Percentiles rank a stretch among this genome's conserved stretches.
Conservation (phyloP, 2,797 vertebrate species). For the Esox lucius region DNA sequence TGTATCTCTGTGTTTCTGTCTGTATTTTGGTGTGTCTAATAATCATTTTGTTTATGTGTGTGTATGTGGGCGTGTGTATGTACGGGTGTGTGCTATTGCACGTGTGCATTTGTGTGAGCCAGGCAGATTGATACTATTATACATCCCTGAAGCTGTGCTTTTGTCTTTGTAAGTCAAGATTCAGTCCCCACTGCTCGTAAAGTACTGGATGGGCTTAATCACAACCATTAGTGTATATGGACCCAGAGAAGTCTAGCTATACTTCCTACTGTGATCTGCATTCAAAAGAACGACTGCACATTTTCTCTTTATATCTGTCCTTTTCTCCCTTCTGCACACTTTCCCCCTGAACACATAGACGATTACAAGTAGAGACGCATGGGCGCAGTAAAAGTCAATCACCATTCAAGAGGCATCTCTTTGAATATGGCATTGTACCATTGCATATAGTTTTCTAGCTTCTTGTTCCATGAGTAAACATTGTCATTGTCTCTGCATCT, state of each 20-base stretch:
- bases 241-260: conserved; percentile 68
- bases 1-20: background rate
- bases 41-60: background rate
- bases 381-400: conserved; percentile 11
- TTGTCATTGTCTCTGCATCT: conserved; percentile 57
- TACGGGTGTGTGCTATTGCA: background rate
- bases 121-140: conserved; percentile 71
- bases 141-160: conserved; percentile 68
- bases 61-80: background rate
- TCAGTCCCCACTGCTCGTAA: conserved; percentile 64
- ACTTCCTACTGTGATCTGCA: conserved; percentile 71
- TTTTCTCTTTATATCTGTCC: background rate
- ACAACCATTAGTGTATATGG: conserved; percentile 78
- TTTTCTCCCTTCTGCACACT: conserved; percentile 11
- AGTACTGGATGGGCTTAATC: conserved; percentile 74
- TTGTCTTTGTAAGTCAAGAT: conserved; percentile 86
- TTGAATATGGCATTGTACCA: conserved; percentile 63
- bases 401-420: conserved; percentile 19
- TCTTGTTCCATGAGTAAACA: conserved; percentile 69
- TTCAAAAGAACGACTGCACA: conserved; percentile 16
- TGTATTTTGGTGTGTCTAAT: background rate
- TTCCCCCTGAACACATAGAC: background rate
- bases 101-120: conserved; percentile 51
- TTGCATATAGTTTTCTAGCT: conserved; percentile 60
- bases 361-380: background rate